Evolutionary conservation across 2,888 invertebrate species (phyloP).

Genomic region (Deilephila elpenor): DNA sequence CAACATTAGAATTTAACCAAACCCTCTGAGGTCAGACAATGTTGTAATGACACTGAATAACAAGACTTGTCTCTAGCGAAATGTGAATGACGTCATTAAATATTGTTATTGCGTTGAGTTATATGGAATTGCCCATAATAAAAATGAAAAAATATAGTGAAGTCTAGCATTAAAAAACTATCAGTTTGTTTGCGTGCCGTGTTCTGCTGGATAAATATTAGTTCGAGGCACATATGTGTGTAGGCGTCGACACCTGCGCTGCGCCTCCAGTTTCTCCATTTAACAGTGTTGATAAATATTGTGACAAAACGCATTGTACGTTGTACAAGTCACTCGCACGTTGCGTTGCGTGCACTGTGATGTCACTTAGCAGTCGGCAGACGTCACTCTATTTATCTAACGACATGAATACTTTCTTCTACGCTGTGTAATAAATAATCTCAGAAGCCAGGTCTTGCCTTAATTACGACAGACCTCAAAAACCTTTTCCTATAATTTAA

Average conservation of each 20-base stretch:
- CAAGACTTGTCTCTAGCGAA: neutral
- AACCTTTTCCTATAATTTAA: conserved; percentile 51
- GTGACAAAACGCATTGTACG: neutral
- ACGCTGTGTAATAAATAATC: conserved; percentile 38
- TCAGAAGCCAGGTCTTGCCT: conserved; percentile 63
- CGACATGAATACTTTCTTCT: conserved; percentile 14
- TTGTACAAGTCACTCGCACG: neutral
- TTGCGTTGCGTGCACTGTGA: neutral
- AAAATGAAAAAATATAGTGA: neutral
- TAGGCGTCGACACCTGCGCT: conserved; percentile 28
- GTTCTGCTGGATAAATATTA: conserved; percentile 45
- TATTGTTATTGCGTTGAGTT: neutral
- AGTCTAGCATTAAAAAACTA: conserved; percentile 14
- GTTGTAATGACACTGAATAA: neutral
- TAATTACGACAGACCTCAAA: conserved; percentile 53
- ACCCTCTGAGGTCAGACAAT: conserved; percentile 1
- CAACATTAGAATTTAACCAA: neutral
- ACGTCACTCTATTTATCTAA: conserved; percentile 15
- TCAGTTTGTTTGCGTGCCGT: conserved; percentile 35
- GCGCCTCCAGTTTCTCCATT: neutral
- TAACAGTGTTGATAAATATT: conserved; percentile 16
- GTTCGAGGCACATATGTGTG: conserved; percentile 35
- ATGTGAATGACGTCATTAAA: conserved; percentile 9
- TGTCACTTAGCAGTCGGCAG: neutral
- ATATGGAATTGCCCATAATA: neutral